Conservation (phyloP, 2,888 invertebrate genomes). For the Macaria notata region DNA sequence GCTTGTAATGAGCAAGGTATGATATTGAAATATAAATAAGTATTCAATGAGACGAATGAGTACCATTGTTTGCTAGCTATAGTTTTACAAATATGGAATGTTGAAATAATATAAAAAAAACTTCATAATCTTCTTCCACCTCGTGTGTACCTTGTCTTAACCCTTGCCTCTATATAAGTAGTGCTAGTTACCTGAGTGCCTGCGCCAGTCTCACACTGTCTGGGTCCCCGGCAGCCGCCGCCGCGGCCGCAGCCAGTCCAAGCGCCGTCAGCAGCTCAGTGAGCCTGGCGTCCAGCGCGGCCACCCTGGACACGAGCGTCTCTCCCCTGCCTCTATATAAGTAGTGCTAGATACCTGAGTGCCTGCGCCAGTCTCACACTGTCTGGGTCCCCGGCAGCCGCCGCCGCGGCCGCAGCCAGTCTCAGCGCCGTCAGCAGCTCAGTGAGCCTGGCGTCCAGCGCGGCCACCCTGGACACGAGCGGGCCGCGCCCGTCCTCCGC, state of each 20-base stretch:
- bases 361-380: conserved; percentile 19
- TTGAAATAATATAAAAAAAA: too few relatives aligned
- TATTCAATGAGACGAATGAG: too few relatives aligned
- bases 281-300: conserved; percentile 84
- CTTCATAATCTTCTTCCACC: too few relatives aligned
- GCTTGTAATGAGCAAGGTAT: too few relatives aligned
- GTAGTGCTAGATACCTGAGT: conserved; percentile 19
- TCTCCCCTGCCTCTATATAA: neutral
- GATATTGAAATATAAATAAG: too few relatives aligned
- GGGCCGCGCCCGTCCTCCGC: conserved; percentile 75
- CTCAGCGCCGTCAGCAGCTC: conserved; percentile 89
- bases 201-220: conserved; percentile 14
- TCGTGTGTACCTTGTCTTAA: too few relatives aligned
- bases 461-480: conserved; percentile 53
- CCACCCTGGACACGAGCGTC: conserved; percentile 48
- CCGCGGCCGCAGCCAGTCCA: conserved; percentile 73
- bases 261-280: conserved; percentile 88
- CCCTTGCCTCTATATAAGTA: neutral
- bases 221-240: conserved; percentile 55
- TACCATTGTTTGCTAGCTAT: too few relatives aligned
- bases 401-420: conserved; percentile 56
- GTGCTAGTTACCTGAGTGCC: conserved; percentile 23
- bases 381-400: conserved; percentile 54
- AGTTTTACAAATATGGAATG: too few relatives aligned
- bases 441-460: conserved; percentile 86